These are phyloP conservation scores for Palloptera scutellata DNA, from an alignment of 2,888 invertebrate genomes.

Conservation along the genomic window DNA sequence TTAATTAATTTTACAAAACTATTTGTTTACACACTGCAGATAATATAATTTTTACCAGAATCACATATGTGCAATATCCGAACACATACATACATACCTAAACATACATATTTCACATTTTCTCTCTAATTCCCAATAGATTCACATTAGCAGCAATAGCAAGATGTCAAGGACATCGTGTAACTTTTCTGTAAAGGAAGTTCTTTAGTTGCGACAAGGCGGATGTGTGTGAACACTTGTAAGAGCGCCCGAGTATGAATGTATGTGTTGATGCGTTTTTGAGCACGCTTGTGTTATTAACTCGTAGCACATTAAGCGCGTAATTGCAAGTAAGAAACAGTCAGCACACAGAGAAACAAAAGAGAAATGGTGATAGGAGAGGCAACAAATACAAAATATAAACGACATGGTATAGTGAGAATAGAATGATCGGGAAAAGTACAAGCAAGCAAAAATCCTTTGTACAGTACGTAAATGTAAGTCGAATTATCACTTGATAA, in stretches of 20 bases:
- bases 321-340: conserved; percentile 5
- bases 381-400: conserved; percentile 19
- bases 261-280: conserved; percentile 11
- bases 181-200: not conserved
- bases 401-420: conserved; percentile 14
- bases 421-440: no score
- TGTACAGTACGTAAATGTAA: no score
- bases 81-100: no score
- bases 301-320: conserved; percentile 9
- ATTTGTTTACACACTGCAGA: no score
- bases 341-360: not conserved
- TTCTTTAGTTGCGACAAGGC: no score
- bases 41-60: no score
- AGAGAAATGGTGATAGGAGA: no score
- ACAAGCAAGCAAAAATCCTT: no score
- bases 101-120: not conserved
- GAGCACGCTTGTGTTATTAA: conserved; percentile 20
- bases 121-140: not conserved
- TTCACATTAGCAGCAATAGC: not conserved
- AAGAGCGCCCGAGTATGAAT: not conserved
- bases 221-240: no score
- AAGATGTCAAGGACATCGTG: not conserved
- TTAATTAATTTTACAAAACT: no score
- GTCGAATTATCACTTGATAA: no score
- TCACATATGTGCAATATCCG: no score